Conservation (phyloP, 2,888 invertebrate genomes). For the Sturmia bella region DNA sequence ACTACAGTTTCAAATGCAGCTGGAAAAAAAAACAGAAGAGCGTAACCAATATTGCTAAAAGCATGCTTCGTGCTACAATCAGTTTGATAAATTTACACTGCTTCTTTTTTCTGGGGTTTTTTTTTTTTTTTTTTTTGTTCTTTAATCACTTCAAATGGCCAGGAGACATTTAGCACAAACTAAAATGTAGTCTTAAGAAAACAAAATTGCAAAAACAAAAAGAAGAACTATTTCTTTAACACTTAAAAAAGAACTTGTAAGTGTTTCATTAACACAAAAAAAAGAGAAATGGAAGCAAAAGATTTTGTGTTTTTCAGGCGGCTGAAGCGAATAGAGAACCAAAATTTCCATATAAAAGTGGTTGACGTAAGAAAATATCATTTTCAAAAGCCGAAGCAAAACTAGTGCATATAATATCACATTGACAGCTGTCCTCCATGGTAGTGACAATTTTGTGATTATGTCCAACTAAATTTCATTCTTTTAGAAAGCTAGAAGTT, state of each 20-base stretch:
- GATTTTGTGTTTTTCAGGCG: neutral
- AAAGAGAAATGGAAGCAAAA: neutral
- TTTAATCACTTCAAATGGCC: constrained; percentile 23
- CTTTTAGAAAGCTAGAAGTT: too few relatives aligned
- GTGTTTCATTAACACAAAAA: constrained; percentile 16
- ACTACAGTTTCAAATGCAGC: constrained; percentile 21
- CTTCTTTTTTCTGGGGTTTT: too few relatives aligned
- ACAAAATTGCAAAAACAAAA: neutral
- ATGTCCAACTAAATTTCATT: too few relatives aligned
- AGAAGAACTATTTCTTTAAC: neutral
- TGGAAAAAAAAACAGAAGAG: constrained; percentile 5
- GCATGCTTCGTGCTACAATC: constrained; percentile 47
- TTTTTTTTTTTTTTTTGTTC: neutral
- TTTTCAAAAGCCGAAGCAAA: too few relatives aligned
- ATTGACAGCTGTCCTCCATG: too few relatives aligned
- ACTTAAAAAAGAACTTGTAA: constrained; percentile 41
- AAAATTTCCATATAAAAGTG: too few relatives aligned
- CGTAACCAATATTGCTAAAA: constrained; percentile 55
- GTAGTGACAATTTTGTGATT: too few relatives aligned
- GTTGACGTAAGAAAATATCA: too few relatives aligned
- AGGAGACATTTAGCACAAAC: constrained; percentile 42
- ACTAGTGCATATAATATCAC: too few relatives aligned
- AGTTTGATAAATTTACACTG: constrained; percentile 37
- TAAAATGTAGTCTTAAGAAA: constrained; percentile 22
- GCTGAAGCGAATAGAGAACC: too few relatives aligned